Conservation (phyloP, 2,113 vertebrate species). For the Pipa parva region DNA sequence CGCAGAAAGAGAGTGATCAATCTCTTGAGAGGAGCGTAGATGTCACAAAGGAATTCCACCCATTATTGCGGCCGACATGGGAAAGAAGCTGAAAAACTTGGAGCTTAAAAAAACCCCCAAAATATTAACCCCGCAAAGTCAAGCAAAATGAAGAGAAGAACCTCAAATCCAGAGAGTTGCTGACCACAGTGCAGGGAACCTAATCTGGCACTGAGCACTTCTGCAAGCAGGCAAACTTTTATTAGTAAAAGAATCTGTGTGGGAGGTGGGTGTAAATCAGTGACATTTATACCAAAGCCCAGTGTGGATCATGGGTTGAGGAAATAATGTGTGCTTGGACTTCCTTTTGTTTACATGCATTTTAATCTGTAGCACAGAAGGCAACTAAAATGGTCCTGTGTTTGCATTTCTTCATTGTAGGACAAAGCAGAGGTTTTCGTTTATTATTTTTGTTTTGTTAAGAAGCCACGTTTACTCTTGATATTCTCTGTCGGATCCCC, state of each 20-base stretch:
- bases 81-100: slow-evolving; percentile 23
- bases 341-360: not conserved
- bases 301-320: not conserved
- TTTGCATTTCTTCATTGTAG: no score
- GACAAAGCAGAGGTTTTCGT: no score
- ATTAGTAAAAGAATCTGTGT: slow-evolving; percentile 68
- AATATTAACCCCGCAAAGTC: slow-evolving; percentile 13
- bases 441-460: no score
- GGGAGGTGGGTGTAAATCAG: slow-evolving; percentile 63
- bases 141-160: not conserved
- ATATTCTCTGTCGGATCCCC: no score
- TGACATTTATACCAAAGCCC: not conserved
- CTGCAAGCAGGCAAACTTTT: slow-evolving; percentile 64
- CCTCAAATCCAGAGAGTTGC: slow-evolving; percentile 27
- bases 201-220: slow-evolving; percentile 25
- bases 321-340: not conserved
- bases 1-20: slow-evolving; percentile 76
- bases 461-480: no score
- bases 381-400: no score
- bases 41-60: slow-evolving; percentile 66
- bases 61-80: slow-evolving; percentile 58
- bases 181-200: slow-evolving; percentile 46
- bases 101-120: slow-evolving; percentile 2
- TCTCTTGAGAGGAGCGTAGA: slow-evolving; percentile 78
- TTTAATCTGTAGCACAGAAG: not conserved